Base-by-base conservation (phyloP, 1,140 invertebrate species). In the Arion vulgaris region DNA sequence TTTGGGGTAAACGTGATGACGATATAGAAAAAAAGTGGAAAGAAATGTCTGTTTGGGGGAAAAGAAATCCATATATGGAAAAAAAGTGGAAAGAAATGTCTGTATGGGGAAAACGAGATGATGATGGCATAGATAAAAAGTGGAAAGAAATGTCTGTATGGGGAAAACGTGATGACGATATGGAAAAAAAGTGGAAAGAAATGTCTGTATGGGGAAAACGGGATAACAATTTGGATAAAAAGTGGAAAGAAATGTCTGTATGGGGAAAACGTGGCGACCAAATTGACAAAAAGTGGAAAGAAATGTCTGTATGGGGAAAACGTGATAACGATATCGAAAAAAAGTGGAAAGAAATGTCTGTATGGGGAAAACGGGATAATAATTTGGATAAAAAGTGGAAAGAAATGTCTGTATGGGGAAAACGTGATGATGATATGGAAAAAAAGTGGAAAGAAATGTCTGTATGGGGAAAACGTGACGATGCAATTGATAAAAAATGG, bases 131-230 rank as follows among this genome's bases (percentile, higher is more conserved):
- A 26, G 57, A 79, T n/a, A 79, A 62, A 26, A 79, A 66, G 34
- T 79, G 57, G 57, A 79, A 79, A 68, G n/a, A 79, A 66, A 79
- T 79, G 76, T 62, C 76, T n/a, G 51, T 79, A 17, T 79, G 76
- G 51, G 76, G 51, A 26, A 79, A 79, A 34, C 9, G 74, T 15
- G 74, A 76, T 17, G 49, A 51, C 19, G 51, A 51, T 0, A 34
- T 38, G 32, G 57, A 79, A 7, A 79, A 62, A 26, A 79, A 66
- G n/a, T 79, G 57, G 57, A 79, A 79, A 68, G 11, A 66, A 38
- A 79, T 79, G 76, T 34, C 76, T n/a, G 51, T 79, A 5, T 79
- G 76, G 51, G 76, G 51, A 41, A 79, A 79, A 49, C 5, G 74
- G 26, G 74, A 76, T 32, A 13, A 49, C 13, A 7, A 28, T 13